These are phyloP conservation scores for Pipistrellus kuhlii DNA, from an alignment of 2,797 vertebrate species.

Conservation along the genomic window DNA sequence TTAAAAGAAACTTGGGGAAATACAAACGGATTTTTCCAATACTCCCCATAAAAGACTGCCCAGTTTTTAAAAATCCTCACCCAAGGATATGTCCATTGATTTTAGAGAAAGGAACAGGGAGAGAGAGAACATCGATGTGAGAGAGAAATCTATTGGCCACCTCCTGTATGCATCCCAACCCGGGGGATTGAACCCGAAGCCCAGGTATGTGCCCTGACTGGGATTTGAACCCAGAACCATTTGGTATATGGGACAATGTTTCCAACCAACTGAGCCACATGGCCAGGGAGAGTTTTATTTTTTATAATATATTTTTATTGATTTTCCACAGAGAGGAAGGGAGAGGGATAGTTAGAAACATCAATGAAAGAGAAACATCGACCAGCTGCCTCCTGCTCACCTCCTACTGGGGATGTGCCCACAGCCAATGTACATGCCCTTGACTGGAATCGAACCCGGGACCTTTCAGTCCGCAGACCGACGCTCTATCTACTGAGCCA, in stretches of 20 bases:
- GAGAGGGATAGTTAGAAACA: too few relatives aligned
- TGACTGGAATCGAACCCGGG: too few relatives aligned
- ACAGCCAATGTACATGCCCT: too few relatives aligned
- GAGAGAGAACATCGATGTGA: background rate
- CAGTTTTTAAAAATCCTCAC: background rate
- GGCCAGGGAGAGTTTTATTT: background rate
- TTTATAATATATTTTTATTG: too few relatives aligned
- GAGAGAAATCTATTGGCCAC: background rate
- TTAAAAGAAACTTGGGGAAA: conserved; percentile 26
- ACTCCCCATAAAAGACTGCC: background rate
- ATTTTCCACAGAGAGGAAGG: too few relatives aligned
- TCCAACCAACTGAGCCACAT: background rate
- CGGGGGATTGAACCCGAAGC: background rate
- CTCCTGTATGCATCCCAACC: background rate
- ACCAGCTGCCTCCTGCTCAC: too few relatives aligned
- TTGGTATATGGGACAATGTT: background rate
- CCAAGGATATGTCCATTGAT: background rate
- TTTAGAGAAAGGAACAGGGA: background rate
- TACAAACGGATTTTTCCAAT: background rate
- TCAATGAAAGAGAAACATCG: too few relatives aligned
- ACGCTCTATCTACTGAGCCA: too few relatives aligned
- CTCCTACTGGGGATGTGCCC: too few relatives aligned
- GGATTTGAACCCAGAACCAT: background rate
- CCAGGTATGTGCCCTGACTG: background rate
- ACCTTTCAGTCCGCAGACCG: too few relatives aligned